A percentile compares a stretch with the other conserved stretches of the same genome.
Conservation (phyloP, 2,888 invertebrate genomes). For the Ferrisia virgata region DNA sequence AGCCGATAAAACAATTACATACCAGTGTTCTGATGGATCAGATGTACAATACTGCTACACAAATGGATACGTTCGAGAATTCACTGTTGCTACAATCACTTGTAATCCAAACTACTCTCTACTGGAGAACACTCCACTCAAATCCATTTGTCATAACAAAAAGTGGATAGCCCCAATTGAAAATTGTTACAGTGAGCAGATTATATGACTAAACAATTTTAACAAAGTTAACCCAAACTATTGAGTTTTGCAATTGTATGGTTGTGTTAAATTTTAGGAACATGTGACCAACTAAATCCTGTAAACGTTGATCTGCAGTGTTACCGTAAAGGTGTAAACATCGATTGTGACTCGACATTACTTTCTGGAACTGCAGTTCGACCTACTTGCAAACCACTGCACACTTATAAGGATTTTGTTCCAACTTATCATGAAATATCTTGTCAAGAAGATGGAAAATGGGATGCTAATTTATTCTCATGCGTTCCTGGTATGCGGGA, state of each 20-base stretch:
- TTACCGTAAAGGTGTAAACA: background rate
- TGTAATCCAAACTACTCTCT: background rate
- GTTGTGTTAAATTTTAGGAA: background rate
- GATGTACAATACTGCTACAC: background rate
- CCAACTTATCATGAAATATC: background rate
- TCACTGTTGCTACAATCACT: background rate
- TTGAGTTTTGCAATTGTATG: background rate
- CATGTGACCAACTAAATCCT: background rate
- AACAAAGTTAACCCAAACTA: too few relatives aligned
- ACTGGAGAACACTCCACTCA: background rate
- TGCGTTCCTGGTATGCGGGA: conserved; percentile 29
- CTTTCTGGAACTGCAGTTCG: background rate
- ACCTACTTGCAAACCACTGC: background rate
- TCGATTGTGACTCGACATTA: background rate
- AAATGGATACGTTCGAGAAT: background rate
- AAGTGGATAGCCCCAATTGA: background rate
- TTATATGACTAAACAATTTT: too few relatives aligned
- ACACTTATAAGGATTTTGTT: background rate
- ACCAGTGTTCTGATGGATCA: background rate
- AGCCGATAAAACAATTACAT: background rate
- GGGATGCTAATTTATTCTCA: background rate
- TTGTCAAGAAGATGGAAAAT: conserved; percentile 29
- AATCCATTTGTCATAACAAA: background rate
- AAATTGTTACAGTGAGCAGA: background rate
- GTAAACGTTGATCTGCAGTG: background rate